phyloP scores from a whole-genome alignment of 2,113 vertebrate genomes.

The Platichthys flesus region DNA sequence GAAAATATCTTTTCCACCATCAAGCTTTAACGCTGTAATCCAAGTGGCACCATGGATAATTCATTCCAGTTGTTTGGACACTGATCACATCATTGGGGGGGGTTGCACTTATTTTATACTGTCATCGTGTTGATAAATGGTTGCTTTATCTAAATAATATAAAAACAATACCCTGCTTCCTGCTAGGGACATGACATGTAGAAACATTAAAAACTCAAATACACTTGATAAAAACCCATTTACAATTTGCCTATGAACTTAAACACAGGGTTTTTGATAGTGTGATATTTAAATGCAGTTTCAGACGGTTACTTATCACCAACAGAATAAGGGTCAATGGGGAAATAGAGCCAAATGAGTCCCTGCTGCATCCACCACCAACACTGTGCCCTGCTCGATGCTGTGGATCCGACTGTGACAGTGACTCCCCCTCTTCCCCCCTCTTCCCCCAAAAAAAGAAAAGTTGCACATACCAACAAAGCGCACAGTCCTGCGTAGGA shows the following conservation, averaged over 20 bases:
- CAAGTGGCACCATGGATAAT: neutral
- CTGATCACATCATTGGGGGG: neutral
- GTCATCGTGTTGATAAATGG: neutral
- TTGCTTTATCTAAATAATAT: no score
- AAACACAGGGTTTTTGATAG: no score
- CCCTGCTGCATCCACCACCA: neutral
- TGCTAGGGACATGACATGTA: no score
- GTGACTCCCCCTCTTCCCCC: neutral
- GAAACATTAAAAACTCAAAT: no score
- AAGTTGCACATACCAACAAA: slow-evolving; percentile 91
- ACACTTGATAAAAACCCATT: no score
- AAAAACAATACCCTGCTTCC: no score
- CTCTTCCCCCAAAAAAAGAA: neutral
- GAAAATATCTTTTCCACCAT: neutral
- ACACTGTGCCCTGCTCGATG: neutral
- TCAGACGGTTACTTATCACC: no score
- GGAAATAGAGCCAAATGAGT: no score
- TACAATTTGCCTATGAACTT: no score
- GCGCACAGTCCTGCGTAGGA: slow-evolving; percentile 93
- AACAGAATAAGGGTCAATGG: no score
- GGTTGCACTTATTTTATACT: neutral
- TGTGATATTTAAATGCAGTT: no score
- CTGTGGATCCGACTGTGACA: neutral
- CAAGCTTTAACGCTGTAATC: neutral
- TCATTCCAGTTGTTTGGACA: neutral